Conservation (phyloP, 1,140 invertebrate species). For the Lordiphosa clarofinis region DNA sequence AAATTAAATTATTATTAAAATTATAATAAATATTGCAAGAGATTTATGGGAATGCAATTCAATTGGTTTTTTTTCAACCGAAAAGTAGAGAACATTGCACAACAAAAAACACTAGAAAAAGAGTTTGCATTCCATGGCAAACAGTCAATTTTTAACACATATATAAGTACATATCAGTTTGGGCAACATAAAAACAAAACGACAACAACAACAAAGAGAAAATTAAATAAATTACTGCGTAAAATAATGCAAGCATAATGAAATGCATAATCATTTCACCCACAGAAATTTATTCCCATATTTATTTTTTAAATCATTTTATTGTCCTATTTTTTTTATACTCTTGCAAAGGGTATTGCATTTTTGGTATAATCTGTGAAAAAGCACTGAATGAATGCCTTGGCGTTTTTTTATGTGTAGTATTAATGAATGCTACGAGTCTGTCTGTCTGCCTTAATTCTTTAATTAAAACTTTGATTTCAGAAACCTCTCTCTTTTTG, state of each 20-base stretch:
- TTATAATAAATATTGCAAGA: slow-evolving; percentile 22
- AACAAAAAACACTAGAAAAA: slow-evolving; percentile 35
- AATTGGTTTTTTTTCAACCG: slow-evolving; percentile 64
- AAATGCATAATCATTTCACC: slow-evolving; percentile 60
- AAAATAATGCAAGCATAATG: slow-evolving; percentile 47
- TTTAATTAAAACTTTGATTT: too few relatives aligned
- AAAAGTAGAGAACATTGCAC: slow-evolving; percentile 60
- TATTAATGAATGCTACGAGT: too few relatives aligned
- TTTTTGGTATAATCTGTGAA: too few relatives aligned
- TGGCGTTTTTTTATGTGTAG: too few relatives aligned
- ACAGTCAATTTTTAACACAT: slow-evolving; percentile 51
- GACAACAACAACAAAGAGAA: slow-evolving; percentile 24
- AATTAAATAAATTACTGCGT: slow-evolving; percentile 19
- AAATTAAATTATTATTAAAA: slow-evolving; percentile 36
- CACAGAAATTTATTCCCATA: slow-evolving; percentile 34
- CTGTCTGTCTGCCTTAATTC: too few relatives aligned
- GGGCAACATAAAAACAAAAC: slow-evolving; percentile 19
- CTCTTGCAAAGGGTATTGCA: not conserved
- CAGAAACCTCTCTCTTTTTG: too few relatives aligned
- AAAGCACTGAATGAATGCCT: too few relatives aligned
- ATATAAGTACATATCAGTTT: slow-evolving; percentile 76
- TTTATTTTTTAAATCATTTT: slow-evolving; percentile 4
- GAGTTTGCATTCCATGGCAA: slow-evolving; percentile 31
- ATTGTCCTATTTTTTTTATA: slow-evolving; percentile 10
- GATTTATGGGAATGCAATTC: slow-evolving; percentile 63